These are phyloP conservation scores for Tragelaphus strepsiceros DNA, from an alignment of 2,113 vertebrate genomes.

Conservation along the genomic window DNA sequence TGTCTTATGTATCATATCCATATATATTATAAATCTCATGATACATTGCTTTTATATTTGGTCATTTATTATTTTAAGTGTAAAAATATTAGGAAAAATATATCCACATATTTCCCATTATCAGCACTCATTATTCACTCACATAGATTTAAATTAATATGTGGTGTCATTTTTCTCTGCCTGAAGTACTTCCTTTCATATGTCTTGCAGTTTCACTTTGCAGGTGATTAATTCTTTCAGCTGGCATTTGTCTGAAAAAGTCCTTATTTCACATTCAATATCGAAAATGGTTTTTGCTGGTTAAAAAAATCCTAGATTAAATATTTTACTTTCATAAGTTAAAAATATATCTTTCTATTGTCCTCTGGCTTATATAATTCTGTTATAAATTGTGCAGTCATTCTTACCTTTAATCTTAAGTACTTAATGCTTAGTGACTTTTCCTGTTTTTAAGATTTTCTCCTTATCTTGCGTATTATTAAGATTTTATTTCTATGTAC, in stretches of 20 bases:
- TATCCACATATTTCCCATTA: not conserved
- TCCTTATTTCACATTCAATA: not conserved
- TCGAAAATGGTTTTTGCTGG: not conserved
- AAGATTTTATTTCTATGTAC: not conserved
- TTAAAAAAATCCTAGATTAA: not conserved
- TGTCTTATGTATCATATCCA: not conserved
- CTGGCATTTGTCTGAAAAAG: not conserved
- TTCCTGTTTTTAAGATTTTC: not conserved
- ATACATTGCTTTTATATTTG: not conserved
- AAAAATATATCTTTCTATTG: not conserved
- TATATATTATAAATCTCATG: not conserved
- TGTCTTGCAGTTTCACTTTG: no score
- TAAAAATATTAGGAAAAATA: not conserved
- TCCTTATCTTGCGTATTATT: not conserved
- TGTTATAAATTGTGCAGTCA: not conserved
- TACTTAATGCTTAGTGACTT: not conserved
- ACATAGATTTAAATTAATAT: not conserved
- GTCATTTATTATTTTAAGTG: not conserved
- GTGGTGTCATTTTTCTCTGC: not conserved
- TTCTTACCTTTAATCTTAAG: not conserved
- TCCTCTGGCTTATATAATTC: not conserved
- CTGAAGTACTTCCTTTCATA: not conserved
- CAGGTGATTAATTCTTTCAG: no score
- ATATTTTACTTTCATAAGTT: not conserved
- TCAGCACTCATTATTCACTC: not conserved